These are phyloP conservation scores for Luffia ferchaultella DNA, from an alignment of 2,888 invertebrate genomes.

Conservation along the genomic window DNA sequence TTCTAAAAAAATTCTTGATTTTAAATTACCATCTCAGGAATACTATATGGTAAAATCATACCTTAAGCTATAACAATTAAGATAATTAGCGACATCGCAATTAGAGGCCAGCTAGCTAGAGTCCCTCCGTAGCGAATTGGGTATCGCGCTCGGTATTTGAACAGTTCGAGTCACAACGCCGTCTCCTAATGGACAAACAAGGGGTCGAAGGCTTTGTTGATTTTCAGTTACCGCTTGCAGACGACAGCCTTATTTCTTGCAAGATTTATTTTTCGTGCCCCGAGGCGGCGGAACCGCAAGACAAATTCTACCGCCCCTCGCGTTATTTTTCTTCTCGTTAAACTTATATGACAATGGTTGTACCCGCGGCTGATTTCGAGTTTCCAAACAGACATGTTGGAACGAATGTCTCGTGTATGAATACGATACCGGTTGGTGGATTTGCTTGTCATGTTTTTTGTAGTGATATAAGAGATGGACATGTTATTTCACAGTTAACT, in stretches of 20 bases:
- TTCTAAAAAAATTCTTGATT: no score
- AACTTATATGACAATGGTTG: constrained; percentile 14
- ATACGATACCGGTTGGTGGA: no score
- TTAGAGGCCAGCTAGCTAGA: background rate
- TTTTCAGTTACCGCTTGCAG: constrained; percentile 49
- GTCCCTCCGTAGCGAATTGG: background rate
- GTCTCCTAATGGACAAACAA: constrained; percentile 60
- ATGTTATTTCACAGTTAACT: no score
- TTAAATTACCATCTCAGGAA: no score
- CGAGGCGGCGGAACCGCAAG: constrained; percentile 16
- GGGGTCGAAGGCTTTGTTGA: constrained; percentile 49
- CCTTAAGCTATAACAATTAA: no score
- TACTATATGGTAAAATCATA: no score
- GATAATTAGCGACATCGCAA: background rate
- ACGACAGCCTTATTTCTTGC: constrained; percentile 42
- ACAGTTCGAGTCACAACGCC: constrained; percentile 28
- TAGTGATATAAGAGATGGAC: no score
- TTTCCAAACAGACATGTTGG: background rate
- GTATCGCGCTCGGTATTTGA: constrained; percentile 28
- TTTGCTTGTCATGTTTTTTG: no score
- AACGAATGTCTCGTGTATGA: no score
- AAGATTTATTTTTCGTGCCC: constrained; percentile 46
- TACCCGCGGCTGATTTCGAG: background rate
- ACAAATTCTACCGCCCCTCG: constrained; percentile 2
- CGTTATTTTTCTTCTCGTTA: constrained; percentile 18